Percentiles rank a stretch among this genome's conserved stretches.
Conservation (phyloP, 1,140 invertebrate species). For the Polypedilum vanderplanki region DNA sequence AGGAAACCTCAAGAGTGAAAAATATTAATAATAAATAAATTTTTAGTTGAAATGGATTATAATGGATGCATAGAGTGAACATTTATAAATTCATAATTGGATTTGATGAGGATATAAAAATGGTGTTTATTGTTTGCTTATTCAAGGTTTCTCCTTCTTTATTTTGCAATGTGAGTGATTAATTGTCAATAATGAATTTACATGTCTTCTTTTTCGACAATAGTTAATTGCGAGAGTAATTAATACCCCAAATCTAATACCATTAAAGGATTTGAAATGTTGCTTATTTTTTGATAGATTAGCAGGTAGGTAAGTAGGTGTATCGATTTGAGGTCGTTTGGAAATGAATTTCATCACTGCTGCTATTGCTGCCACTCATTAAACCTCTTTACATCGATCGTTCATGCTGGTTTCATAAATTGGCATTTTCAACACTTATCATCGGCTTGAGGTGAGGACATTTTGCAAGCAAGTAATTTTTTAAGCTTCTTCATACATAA, state of each 20-base stretch:
- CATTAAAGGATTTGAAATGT: no score
- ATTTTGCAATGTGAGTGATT: no score
- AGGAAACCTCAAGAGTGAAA: background rate
- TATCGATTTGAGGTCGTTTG: background rate
- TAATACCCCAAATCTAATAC: no score
- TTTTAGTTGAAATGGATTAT: background rate
- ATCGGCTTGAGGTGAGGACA: background rate
- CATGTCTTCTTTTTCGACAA: no score
- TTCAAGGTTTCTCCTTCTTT: no score
- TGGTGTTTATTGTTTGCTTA: no score
- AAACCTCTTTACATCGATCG: no score
- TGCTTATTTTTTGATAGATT: no score
- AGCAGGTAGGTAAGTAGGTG: no score
- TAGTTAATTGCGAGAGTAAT: no score
- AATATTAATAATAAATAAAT: background rate
- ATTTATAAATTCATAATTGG: constrained; percentile 28
- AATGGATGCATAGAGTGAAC: constrained; percentile 2
- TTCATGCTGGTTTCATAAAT: background rate
- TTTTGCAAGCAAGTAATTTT: background rate
- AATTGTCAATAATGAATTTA: no score
- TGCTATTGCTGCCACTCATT: no score
- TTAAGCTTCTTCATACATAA: background rate
- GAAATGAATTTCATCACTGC: background rate
- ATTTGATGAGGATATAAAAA: constrained; percentile 19
- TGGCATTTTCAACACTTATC: constrained; percentile 17